These are phyloP conservation scores for Luidia sarsii DNA, from an alignment of 53 echinoderm and acorn worm species.

Conservation along the genomic window DNA sequence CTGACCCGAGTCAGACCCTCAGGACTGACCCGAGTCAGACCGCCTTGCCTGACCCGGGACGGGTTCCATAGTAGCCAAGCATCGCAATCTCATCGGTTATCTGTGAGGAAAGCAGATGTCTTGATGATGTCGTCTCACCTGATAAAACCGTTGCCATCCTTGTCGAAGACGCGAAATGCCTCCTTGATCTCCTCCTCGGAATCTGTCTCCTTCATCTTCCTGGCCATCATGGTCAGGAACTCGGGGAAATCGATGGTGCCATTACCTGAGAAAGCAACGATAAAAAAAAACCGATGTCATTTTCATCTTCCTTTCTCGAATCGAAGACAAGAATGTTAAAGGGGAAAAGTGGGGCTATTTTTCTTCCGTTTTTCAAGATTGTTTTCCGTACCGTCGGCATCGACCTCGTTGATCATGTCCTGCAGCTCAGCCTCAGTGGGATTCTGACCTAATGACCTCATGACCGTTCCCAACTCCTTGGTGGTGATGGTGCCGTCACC, in stretches of 20 bases:
- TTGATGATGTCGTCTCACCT: background rate
- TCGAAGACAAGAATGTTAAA: no score
- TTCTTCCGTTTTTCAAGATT: no score
- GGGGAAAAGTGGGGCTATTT: no score
- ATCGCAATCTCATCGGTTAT: no score
- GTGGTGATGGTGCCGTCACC: constrained; percentile 97
- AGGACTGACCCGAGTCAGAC: no score
- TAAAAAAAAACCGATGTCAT: no score
- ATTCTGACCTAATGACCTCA: constrained; percentile 95
- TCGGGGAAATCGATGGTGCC: constrained; percentile 53
- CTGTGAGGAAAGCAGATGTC: background rate
- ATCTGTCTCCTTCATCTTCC: constrained; percentile 52
- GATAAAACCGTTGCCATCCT: constrained; percentile 53
- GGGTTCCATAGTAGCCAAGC: no score
- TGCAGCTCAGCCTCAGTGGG: constrained; percentile 98
- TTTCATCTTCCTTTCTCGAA: no score
- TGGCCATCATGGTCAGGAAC: constrained; percentile 50
- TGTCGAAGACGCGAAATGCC: constrained; percentile 48
- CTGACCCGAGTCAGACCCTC: no score
- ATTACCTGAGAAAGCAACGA: no score
- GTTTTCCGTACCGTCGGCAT: constrained; percentile 77
- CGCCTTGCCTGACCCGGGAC: no score
- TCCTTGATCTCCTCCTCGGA: constrained; percentile 48
- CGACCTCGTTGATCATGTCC: constrained; percentile 97
- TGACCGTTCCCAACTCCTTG: constrained; percentile 94